Conservation (phyloP, 2,888 invertebrate species). For the Argyresthia albistria region DNA sequence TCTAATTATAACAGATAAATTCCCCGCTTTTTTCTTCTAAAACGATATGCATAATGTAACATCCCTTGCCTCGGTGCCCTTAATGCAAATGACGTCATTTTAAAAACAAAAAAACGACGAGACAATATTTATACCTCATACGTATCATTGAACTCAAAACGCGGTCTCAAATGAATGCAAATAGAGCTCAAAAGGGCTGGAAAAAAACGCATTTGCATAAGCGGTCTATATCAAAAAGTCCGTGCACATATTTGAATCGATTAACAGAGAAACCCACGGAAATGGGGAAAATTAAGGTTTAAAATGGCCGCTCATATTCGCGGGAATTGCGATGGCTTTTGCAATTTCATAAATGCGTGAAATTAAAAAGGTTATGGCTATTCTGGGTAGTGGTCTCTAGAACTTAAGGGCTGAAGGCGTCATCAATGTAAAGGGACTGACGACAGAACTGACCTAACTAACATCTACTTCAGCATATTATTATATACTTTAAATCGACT, state of each 20-base stretch:
- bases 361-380: no score
- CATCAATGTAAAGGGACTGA: no score
- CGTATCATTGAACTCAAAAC: constrained; percentile 51
- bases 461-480: no score
- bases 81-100: constrained; percentile 35
- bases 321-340: not conserved
- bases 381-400: no score
- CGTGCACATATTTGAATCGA: constrained; percentile 1
- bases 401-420: no score
- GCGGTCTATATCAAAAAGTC: constrained; percentile 1
- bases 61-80: constrained; percentile 5
- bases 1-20: not conserved
- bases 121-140: constrained; percentile 53
- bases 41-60: constrained; percentile 5
- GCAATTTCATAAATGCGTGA: no score
- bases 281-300: not conserved
- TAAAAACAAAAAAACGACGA: constrained; percentile 29
- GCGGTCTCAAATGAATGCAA: constrained; percentile 54
- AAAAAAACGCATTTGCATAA: constrained; percentile 17
- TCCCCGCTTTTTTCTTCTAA: not conserved
- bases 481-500: no score
- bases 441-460: no score
- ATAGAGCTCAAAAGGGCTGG: constrained; percentile 24
- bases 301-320: constrained; percentile 3
- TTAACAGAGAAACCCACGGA: not conserved